Conservation (phyloP, 92 coral and sea anemone species). For the Pocillopora meandrina region DNA sequence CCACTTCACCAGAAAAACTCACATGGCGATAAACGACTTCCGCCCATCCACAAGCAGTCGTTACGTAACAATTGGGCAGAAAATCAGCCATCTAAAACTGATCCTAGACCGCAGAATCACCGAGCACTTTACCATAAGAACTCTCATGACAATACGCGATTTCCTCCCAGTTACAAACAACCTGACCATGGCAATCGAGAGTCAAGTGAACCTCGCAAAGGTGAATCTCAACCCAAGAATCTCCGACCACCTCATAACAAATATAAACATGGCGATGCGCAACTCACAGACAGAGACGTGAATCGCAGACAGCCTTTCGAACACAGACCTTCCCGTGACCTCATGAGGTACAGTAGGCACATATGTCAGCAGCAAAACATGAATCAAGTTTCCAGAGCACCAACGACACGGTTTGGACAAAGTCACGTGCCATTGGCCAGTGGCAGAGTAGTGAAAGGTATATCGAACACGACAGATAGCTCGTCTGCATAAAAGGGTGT, state of each 20-base stretch:
- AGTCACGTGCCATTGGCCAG: neutral
- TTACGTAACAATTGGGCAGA: too few relatives aligned
- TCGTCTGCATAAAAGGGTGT: conserved; percentile 9
- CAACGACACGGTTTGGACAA: neutral
- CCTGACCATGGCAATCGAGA: neutral
- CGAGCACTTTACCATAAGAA: neutral
- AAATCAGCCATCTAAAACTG: neutral
- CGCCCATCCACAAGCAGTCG: too few relatives aligned
- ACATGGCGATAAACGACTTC: too few relatives aligned
- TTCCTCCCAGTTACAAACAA: neutral
- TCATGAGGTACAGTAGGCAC: neutral
- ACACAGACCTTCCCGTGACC: neutral
- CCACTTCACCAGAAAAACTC: too few relatives aligned
- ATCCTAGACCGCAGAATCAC: neutral
- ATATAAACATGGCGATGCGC: too few relatives aligned
- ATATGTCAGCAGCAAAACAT: conserved; percentile 2
- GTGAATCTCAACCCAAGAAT: too few relatives aligned
- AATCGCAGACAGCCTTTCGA: neutral
- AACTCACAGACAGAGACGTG: too few relatives aligned
- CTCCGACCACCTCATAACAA: too few relatives aligned
- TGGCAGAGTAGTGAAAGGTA: neutral
- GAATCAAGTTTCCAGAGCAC: neutral
- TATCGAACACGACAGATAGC: conserved; percentile 16
- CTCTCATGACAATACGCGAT: neutral
- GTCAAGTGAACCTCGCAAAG: too few relatives aligned